A percentile compares a stretch with the other conserved stretches of the same genome.
Conservation (phyloP, 2,113 vertebrate species). For the Etia nguti region DNA sequence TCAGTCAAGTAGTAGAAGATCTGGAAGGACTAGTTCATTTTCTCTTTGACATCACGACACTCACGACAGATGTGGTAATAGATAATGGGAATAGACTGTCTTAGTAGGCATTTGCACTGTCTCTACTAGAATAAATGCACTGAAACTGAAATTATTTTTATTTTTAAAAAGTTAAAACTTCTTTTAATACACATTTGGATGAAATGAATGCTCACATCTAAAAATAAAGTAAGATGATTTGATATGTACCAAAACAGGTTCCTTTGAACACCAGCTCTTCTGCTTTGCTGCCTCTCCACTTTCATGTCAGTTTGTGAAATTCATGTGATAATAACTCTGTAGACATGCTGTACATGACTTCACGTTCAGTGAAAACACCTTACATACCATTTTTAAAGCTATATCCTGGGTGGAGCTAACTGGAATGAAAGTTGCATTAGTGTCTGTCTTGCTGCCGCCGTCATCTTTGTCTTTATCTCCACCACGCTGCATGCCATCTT, state of each 20-base stretch:
- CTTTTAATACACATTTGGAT: background rate
- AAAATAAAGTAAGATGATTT: background rate
- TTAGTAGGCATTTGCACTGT: background rate
- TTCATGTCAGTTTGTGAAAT: background rate
- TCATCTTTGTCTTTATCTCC: background rate
- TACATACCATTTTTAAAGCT: background rate
- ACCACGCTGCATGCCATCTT: background rate
- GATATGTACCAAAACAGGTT: background rate
- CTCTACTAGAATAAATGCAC: background rate
- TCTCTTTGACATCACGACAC: background rate
- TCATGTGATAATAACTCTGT: background rate
- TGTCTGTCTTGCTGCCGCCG: accelerated
- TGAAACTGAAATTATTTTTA: background rate
- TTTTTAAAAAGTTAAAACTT: background rate
- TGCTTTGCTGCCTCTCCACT: background rate
- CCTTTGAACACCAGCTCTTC: background rate
- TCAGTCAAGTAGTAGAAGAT: background rate
- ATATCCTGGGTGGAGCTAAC: background rate
- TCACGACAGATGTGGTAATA: background rate
- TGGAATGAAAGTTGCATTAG: background rate
- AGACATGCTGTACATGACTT: background rate
- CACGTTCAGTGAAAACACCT: background rate
- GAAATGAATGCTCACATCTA: accelerated
- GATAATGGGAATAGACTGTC: background rate
- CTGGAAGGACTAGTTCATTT: background rate